Percentiles rank a stretch among this genome's conserved stretches.
These are phyloP conservation scores for Ennomos fuscantarius DNA, from an alignment of 2,888 invertebrate genomes.

Conservation along the genomic window DNA sequence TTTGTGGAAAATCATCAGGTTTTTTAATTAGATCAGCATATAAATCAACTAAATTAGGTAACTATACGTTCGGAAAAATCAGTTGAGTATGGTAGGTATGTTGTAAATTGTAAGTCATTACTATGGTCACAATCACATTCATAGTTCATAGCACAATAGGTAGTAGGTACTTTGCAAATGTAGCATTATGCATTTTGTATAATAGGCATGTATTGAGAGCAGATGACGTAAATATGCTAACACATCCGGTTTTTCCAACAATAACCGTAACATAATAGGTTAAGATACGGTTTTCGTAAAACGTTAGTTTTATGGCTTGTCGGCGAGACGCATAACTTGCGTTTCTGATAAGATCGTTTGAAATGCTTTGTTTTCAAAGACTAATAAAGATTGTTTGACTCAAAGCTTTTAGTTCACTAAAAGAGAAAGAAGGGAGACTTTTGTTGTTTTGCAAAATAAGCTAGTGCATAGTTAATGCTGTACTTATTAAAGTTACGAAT, in stretches of 20 bases:
- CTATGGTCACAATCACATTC: too few relatives aligned
- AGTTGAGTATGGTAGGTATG: too few relatives aligned
- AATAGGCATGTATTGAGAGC: constrained; percentile 41
- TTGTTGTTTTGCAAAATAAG: constrained; percentile 9
- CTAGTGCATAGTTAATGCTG: not conserved
- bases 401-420: not conserved
- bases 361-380: constrained; percentile 26
- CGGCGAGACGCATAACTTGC: constrained; percentile 25
- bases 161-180: too few relatives aligned
- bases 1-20: not conserved
- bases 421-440: too few relatives aligned
- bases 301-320: constrained; percentile 21
- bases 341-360: constrained; percentile 22
- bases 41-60: not conserved
- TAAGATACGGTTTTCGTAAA: constrained; percentile 45
- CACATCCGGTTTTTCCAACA: constrained; percentile 59
- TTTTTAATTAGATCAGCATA: not conserved
- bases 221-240: constrained; percentile 60
- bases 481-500: too few relatives aligned
- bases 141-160: too few relatives aligned
- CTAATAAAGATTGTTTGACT: constrained; percentile 6
- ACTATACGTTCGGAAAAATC: too few relatives aligned
- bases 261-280: constrained; percentile 40
- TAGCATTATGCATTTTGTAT: too few relatives aligned
- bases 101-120: too few relatives aligned